Conservation (phyloP, 2,113 vertebrate genomes). For the Pungitius pungitius region DNA sequence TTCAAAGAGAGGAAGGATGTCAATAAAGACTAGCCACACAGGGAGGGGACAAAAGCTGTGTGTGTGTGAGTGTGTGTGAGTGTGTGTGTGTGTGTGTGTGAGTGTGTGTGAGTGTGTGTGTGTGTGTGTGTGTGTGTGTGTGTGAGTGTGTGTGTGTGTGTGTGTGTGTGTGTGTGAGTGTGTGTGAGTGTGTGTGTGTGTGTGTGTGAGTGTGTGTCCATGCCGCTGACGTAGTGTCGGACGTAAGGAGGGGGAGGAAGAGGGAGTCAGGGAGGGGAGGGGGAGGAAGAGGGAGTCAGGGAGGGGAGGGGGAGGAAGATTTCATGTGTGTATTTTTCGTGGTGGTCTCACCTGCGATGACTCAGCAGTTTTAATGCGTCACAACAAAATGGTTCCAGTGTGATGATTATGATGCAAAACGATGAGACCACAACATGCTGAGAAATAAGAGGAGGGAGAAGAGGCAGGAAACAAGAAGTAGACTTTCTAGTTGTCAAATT, state of each 20-base stretch:
- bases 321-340: too few species aligned
- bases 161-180: slow-evolving; percentile 14
- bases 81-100: slow-evolving; percentile 11
- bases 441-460: too few species aligned
- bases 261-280: background rate
- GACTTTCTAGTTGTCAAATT: too few species aligned
- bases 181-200: slow-evolving; percentile 31
- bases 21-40: slow-evolving; percentile 42
- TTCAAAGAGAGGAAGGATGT: slow-evolving; percentile 25
- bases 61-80: slow-evolving; percentile 32
- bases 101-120: slow-evolving; percentile 2
- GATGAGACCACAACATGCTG: too few species aligned
- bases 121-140: slow-evolving; percentile 18
- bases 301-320: too few species aligned
- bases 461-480: too few species aligned
- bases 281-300: too few species aligned
- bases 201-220: slow-evolving; percentile 13
- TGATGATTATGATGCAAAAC: too few species aligned
- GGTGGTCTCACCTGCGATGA: slow-evolving; percentile 9
- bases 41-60: slow-evolving; percentile 11
- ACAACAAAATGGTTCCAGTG: too few species aligned
- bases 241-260: slow-evolving; percentile 43
- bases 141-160: slow-evolving; percentile 12
- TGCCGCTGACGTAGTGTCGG: slow-evolving; percentile 54
- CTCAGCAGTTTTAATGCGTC: too few species aligned